phyloP scores from a whole-genome alignment of 2,797 vertebrate genomes.

The Myioborus melanocephalus region DNA sequence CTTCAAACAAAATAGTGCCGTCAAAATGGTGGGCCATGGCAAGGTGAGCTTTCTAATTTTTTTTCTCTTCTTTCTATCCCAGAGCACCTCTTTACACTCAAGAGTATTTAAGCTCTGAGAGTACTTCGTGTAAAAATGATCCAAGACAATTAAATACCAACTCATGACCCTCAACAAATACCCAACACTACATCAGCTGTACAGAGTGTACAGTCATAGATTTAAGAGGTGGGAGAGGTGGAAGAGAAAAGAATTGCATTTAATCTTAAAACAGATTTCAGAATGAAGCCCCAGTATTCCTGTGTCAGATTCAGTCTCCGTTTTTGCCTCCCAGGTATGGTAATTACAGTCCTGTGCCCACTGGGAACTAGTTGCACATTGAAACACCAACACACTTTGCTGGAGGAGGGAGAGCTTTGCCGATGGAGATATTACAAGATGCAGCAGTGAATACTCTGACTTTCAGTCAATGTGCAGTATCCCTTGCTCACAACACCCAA shows the following conservation, averaged over 20 bases:
- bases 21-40: background rate
- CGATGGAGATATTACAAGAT: background rate
- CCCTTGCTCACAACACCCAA: background rate
- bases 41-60: background rate
- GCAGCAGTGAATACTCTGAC: background rate
- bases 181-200: background rate
- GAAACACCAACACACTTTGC: background rate
- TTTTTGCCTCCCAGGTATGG: background rate
- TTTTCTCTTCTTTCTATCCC: background rate
- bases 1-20: background rate
- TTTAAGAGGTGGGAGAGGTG: background rate
- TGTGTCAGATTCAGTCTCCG: background rate
- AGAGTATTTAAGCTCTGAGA: background rate
- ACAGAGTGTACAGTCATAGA: background rate
- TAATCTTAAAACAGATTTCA: background rate
- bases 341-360: constrained; percentile 33
- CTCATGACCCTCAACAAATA: background rate
- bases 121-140: background rate
- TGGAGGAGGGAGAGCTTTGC: background rate
- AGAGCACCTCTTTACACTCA: background rate
- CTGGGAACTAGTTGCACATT: background rate
- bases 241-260: background rate
- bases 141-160: background rate
- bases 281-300: background rate
- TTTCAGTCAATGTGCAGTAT: background rate